Evolutionary conservation across 2,888 invertebrate species (phyloP).

Genomic region (Leptopilina syphax): DNA sequence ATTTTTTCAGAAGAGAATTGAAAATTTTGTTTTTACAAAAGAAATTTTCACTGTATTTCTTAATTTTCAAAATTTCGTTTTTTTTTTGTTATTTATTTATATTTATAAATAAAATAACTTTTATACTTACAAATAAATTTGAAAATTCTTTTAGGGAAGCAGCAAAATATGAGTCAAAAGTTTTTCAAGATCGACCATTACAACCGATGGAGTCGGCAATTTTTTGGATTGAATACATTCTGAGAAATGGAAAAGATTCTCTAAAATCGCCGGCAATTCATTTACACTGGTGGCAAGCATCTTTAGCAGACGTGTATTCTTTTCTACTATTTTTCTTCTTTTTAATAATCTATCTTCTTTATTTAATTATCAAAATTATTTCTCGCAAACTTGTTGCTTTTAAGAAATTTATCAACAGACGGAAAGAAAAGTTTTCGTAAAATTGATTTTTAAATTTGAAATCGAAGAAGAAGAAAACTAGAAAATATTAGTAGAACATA

Average conservation of each 20-base stretch:
- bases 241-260: conserved; percentile 55
- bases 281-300: conserved; percentile 62
- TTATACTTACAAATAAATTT: neutral
- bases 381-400: neutral
- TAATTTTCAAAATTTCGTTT: neutral
- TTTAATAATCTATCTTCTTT: neutral
- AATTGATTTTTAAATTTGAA: neutral
- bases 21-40: neutral
- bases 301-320: conserved; percentile 58
- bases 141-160: conserved; percentile 35
- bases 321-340: conserved; percentile 5
- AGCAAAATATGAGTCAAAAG: conserved; percentile 42
- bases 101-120: neutral
- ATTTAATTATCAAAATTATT: neutral
- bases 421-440: neutral
- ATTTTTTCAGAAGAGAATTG: neutral
- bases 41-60: neutral
- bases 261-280: conserved; percentile 58
- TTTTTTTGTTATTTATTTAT: too few species aligned
- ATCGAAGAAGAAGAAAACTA: too few species aligned
- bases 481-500: neutral
- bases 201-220: conserved; percentile 58
- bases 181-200: conserved; percentile 59
- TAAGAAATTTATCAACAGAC: neutral
- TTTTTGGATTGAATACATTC: conserved; percentile 63